Base-by-base conservation (phyloP, 2,113 vertebrate species). In the Oncorhynchus clarkii region DNA sequence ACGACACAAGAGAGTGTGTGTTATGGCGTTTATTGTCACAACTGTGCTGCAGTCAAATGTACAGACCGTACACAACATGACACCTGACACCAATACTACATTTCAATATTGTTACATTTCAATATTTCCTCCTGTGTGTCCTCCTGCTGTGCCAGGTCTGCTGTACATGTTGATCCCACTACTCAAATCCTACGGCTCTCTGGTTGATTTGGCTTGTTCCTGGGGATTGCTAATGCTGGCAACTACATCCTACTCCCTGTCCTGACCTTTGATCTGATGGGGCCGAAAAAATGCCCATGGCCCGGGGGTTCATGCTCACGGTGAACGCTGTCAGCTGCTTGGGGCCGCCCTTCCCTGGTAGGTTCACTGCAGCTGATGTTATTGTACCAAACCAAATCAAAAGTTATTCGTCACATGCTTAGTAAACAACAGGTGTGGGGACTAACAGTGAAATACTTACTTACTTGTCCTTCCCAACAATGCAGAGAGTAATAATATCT, bases 251-350 rank as follows among this genome's bases (percentile, higher is more conserved):
- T 79, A 59, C 78, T 71, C 18, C 77, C 78, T 20, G 68, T 75
- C 20, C 31, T 79, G 18, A 79, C 73, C 68, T 79, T 79, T 75
- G 78, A 79, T 60, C 73, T 79, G 29, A 79, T 86, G 82, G 82
- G 13, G 76, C 73, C 4, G 80, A 86, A 73, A 81, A 34, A 49
- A 86, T 86, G 85, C 75, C 85, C 11, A 45, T 84, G 45, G 85
- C 78, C 2, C 84, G 85, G 80, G 82, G 85, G 14, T 87, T 87
- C 71, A 77, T 82, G 78, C 81, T 84, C 48, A 78, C 74, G 16
- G 85, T 84, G n/a, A 84, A 84, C 64, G 48, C 85, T 20, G 76
- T 84, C 71, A 86, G 82, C 70, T 82, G 80, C 62, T 78, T 84
- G 34, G 85, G 80, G n/a, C 80, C 80, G 24, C 85, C 85, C 3